Conservation (phyloP, 1,140 invertebrate species). For the Campoletis sonorensis region DNA sequence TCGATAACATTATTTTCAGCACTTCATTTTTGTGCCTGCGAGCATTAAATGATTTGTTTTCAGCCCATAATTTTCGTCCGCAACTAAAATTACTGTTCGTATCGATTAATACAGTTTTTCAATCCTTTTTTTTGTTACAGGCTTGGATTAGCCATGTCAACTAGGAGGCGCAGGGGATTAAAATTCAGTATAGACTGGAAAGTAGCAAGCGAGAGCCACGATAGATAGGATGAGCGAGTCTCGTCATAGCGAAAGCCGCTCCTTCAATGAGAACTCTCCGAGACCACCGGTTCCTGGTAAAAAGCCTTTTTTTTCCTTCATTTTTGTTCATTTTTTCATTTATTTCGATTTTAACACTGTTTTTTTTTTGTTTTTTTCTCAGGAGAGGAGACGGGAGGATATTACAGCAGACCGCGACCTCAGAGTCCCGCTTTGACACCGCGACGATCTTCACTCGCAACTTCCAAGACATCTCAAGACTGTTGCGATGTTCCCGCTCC, state of each 20-base stretch:
- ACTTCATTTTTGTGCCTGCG: background rate
- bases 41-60: background rate
- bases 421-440: slow-evolving; percentile 75
- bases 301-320: slow-evolving; percentile 21
- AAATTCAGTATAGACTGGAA: slow-evolving; percentile 73
- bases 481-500: slow-evolving; percentile 75
- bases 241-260: slow-evolving; percentile 73
- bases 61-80: no score
- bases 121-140: slow-evolving; percentile 63
- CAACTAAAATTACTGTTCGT: no score
- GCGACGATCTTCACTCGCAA: slow-evolving; percentile 71
- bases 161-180: slow-evolving; percentile 73
- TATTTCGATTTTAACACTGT: background rate
- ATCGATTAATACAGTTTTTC: background rate
- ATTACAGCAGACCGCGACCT: slow-evolving; percentile 69
- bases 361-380: background rate
- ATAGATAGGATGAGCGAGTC: slow-evolving; percentile 76
- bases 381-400: slow-evolving; percentile 75
- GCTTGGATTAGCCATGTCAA: slow-evolving; percentile 75
- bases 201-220: slow-evolving; percentile 71
- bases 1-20: background rate
- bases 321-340: background rate
- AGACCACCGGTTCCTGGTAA: slow-evolving; percentile 76
- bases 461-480: slow-evolving; percentile 60
- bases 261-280: slow-evolving; percentile 78